Conservation (phyloP, 2,113 vertebrate genomes). For the Aleadryas rufinucha region DNA sequence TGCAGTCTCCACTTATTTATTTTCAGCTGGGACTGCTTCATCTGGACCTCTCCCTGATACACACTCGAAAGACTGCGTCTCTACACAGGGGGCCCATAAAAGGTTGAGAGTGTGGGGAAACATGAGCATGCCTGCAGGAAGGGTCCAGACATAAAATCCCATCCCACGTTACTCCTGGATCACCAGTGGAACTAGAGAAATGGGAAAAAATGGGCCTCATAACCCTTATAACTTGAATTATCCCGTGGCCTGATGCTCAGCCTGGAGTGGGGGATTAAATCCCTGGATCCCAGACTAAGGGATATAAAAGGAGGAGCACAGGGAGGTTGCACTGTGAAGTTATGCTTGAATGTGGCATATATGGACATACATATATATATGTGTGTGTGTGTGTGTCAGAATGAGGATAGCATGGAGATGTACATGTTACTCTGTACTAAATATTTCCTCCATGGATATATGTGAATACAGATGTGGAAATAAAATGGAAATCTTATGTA, state of each 20-base stretch:
- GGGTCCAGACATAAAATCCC: neutral
- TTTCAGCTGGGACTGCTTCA: neutral
- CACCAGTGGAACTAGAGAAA: neutral
- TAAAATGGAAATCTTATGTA: neutral
- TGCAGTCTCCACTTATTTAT: neutral
- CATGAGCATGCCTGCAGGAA: fast-evolving
- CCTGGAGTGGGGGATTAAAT: neutral
- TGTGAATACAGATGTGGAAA: neutral
- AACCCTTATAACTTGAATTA: neutral
- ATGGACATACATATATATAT: too few species aligned
- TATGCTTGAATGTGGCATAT: neutral
- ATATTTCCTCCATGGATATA: neutral
- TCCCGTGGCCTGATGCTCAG: neutral
- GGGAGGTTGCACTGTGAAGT: neutral
- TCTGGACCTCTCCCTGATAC: neutral
- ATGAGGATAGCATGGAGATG: neutral
- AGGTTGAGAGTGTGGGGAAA: neutral
- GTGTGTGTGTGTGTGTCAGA: fast-evolving
- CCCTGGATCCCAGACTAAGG: neutral
- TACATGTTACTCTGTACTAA: neutral
- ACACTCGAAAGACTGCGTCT: fast-evolving
- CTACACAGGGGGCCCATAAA: neutral
- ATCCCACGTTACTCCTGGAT: neutral
- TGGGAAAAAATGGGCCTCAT: neutral
- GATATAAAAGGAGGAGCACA: neutral